Conservation (phyloP, 1,140 invertebrate species). For the Laodelphax striatellus region DNA sequence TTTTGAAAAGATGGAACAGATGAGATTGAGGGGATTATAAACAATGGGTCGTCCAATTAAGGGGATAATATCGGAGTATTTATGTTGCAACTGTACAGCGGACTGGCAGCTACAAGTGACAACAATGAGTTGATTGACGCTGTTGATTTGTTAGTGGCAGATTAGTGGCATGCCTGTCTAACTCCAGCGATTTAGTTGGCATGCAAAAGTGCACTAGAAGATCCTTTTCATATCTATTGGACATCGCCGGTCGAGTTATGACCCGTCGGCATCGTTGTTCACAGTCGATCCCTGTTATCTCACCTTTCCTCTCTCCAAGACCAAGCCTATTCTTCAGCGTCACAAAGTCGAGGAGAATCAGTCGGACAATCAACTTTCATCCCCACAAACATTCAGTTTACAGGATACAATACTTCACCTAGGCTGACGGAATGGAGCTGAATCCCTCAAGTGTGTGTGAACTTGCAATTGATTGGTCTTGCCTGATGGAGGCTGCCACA, state of each 20-base stretch:
- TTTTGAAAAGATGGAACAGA: not conserved
- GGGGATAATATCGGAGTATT: not conserved
- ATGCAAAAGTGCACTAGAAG: not conserved
- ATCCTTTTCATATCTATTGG: not conserved
- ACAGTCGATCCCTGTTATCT: not conserved
- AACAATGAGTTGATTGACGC: constrained; percentile 1
- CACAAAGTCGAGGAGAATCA: too few relatives aligned
- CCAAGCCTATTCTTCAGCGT: too few relatives aligned
- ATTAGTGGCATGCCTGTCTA: not conserved
- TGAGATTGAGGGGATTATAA: not conserved
- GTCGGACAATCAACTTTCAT: too few relatives aligned
- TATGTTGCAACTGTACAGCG: not conserved
- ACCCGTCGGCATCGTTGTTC: not conserved
- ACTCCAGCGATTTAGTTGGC: not conserved
- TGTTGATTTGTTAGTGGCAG: not conserved
- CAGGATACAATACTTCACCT: too few relatives aligned
- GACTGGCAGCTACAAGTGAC: not conserved
- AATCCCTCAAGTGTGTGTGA: too few relatives aligned
- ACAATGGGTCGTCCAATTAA: not conserved
- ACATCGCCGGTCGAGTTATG: not conserved
- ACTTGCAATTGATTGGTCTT: too few relatives aligned
- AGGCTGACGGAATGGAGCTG: too few relatives aligned
- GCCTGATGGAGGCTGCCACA: too few relatives aligned
- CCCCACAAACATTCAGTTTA: too few relatives aligned
- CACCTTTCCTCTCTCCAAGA: too few relatives aligned